These are phyloP conservation scores for Thymelicus sylvestris DNA, from an alignment of 2,888 invertebrate genomes.

Conservation along the genomic window DNA sequence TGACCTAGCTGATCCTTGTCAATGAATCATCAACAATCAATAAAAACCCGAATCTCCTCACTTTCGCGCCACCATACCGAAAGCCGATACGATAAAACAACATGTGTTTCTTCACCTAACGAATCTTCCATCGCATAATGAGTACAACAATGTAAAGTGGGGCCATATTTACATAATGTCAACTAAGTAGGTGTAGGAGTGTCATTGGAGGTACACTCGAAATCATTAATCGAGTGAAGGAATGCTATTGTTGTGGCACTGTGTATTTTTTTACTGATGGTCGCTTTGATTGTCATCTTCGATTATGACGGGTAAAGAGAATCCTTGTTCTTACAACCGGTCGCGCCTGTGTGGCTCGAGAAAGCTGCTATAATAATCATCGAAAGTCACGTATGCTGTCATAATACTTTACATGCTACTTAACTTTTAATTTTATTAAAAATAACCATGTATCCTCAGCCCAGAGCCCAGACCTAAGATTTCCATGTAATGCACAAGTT, in stretches of 20 bases:
- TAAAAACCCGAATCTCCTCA: slow-evolving; percentile 38
- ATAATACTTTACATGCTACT: not conserved
- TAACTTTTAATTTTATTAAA: no score
- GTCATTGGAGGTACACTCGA: slow-evolving; percentile 64
- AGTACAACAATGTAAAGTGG: slow-evolving; percentile 83
- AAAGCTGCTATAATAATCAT: slow-evolving; percentile 22
- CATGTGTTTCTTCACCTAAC: slow-evolving; percentile 85
- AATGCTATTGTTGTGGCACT: slow-evolving; percentile 75
- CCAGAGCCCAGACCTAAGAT: no score
- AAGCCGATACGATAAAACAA: slow-evolving; percentile 75
- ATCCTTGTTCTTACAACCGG: slow-evolving; percentile 47
- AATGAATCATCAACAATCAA: not conserved
- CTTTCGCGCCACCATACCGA: slow-evolving; percentile 57
- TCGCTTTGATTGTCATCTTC: slow-evolving; percentile 54
- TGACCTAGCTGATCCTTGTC: not conserved
- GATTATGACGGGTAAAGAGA: slow-evolving; percentile 57
- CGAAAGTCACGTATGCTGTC: not conserved
- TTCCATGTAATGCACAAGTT: no score
- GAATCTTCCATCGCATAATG: slow-evolving; percentile 82
- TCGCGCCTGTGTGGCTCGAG: slow-evolving; percentile 28
- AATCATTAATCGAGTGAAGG: slow-evolving; percentile 80
- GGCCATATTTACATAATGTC: slow-evolving; percentile 83
- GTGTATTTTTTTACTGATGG: slow-evolving; percentile 71
- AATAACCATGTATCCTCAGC: no score
- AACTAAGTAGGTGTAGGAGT: slow-evolving; percentile 83